Conservation (phyloP, 2,797 vertebrate species). For the Aplochiton taeniatus region DNA sequence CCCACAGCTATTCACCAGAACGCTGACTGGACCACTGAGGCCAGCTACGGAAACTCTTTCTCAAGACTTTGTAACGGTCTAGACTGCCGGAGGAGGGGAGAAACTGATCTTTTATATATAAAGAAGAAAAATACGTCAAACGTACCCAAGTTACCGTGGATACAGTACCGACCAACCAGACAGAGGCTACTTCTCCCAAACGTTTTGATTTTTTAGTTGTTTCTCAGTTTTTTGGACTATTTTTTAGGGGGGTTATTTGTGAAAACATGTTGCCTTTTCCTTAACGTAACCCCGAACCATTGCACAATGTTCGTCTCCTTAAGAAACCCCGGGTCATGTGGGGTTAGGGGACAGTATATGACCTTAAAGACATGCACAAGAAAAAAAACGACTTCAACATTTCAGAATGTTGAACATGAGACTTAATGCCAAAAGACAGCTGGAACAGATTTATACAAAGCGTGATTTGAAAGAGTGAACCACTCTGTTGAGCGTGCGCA, state of each 20-base stretch:
- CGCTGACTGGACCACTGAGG: too few relatives aligned
- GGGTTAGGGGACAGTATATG: constrained; percentile 65
- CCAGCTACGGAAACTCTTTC: constrained; percentile 10
- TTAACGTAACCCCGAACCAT: constrained; percentile 75
- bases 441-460: constrained; percentile 54
- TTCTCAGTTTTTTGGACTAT: constrained; percentile 38
- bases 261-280: constrained; percentile 77
- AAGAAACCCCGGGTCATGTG: constrained; percentile 72
- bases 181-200: constrained; percentile 45
- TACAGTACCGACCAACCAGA: constrained; percentile 47
- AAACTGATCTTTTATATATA: constrained; percentile 33
- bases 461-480: constrained; percentile 51
- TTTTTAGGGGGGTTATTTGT: constrained; percentile 45
- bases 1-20: too few relatives aligned
- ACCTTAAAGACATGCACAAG: constrained; percentile 79
- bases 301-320: constrained; percentile 72
- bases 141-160: constrained; percentile 39
- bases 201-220: constrained; percentile 27
- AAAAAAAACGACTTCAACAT: constrained; percentile 65
- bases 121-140: too few relatives aligned
- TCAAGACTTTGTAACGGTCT: constrained; percentile 25
- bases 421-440: constrained; percentile 78
- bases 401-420: constrained; percentile 72
- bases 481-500: constrained; percentile 64
- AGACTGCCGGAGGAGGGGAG: constrained; percentile 25